Conservation (phyloP, 2,797 vertebrate genomes). For the Lepus oiostolus region DNA sequence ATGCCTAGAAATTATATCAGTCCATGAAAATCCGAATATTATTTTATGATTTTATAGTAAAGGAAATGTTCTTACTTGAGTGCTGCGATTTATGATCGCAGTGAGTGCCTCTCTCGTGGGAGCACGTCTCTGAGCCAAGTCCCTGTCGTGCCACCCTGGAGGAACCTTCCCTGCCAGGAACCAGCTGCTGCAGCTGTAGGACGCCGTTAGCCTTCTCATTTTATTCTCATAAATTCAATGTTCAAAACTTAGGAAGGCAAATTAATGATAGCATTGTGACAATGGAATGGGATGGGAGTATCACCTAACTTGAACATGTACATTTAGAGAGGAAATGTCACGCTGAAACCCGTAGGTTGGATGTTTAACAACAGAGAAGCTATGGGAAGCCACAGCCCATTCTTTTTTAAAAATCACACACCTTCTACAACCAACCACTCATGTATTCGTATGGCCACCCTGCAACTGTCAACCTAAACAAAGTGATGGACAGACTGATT, state of each 20-base stretch:
- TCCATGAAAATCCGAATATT: background rate
- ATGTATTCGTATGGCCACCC: too few relatives aligned
- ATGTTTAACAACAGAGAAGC: background rate
- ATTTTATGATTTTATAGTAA: background rate
- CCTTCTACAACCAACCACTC: background rate
- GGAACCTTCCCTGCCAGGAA: background rate
- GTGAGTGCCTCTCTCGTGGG: background rate
- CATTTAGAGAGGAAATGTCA: background rate
- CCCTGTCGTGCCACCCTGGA: too few relatives aligned
- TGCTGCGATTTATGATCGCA: background rate
- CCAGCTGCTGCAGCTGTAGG: background rate
- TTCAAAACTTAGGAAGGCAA: background rate
- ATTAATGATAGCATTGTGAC: background rate
- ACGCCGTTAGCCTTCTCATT: background rate
- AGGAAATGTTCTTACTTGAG: background rate
- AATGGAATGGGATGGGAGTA: background rate
- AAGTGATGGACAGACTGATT: too few relatives aligned
- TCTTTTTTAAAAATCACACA: background rate
- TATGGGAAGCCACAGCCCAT: accelerated
- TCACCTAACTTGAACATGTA: background rate
- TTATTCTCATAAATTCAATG: background rate
- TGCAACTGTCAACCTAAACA: background rate
- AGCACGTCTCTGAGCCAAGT: background rate
- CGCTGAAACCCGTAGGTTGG: background rate
- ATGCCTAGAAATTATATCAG: background rate